Evolutionary conservation across 1,140 invertebrate genomes (phyloP).

Genomic region (Lasaia peninsularis): DNA sequence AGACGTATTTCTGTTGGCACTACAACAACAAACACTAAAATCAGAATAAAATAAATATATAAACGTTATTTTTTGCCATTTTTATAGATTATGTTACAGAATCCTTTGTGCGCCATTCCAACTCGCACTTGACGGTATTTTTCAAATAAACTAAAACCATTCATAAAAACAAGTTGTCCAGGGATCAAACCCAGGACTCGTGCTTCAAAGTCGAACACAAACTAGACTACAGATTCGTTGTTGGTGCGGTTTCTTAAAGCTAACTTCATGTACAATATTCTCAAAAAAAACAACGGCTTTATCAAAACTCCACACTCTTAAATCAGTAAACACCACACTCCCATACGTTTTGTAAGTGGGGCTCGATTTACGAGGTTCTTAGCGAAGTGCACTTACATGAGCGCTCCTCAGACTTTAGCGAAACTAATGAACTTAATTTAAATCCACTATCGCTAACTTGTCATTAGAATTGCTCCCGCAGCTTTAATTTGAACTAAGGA

Average conservation of each 20-base stretch:
- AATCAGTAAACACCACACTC: conserved; percentile 6
- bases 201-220: not conserved
- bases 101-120: too few species aligned
- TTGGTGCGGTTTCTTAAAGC: too few species aligned
- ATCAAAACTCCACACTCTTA: not conserved
- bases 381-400: conserved; percentile 14
- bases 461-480: conserved; percentile 2
- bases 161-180: too few species aligned
- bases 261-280: not conserved
- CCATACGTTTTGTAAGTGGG: not conserved
- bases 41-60: too few species aligned
- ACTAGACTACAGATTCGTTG: not conserved
- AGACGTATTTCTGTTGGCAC: too few species aligned
- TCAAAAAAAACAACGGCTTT: not conserved
- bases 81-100: too few species aligned
- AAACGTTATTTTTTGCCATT: too few species aligned
- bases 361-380: conserved; percentile 11
- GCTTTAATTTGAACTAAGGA: not conserved
- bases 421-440: conserved; percentile 19
- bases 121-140: too few species aligned
- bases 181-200: not conserved
- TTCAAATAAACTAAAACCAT: too few species aligned
- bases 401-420: conserved; percentile 12
- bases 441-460: conserved; percentile 14
- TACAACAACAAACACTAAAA: too few species aligned